A percentile compares a stretch with the other conserved stretches of the same genome.
These are phyloP conservation scores for Vultur gryphus DNA, from an alignment of 2,797 vertebrate species.

Conservation along the genomic window DNA sequence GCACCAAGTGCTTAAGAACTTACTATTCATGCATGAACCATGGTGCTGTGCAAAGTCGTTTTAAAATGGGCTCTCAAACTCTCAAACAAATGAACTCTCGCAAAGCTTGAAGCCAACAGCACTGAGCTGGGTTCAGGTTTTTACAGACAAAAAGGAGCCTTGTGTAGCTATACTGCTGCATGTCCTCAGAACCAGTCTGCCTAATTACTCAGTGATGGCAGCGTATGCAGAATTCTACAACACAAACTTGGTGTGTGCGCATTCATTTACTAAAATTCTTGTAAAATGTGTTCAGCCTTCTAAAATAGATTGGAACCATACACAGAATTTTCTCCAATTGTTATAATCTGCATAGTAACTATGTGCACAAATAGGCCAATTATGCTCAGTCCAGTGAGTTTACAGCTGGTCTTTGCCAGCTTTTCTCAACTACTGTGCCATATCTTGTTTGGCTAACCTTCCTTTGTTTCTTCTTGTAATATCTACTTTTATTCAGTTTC, in stretches of 20 bases:
- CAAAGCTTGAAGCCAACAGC: neutral
- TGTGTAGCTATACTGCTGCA: neutral
- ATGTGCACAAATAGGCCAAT: constrained; percentile 4
- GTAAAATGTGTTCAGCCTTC: neutral
- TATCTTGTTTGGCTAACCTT: neutral
- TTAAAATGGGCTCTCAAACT: neutral
- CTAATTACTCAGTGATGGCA: neutral
- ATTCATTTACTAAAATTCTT: neutral
- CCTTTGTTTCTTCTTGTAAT: neutral
- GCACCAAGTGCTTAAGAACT: neutral
- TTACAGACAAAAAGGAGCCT: neutral
- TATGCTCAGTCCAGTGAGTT: constrained; percentile 4
- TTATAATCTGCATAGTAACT: neutral
- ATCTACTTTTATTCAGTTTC: neutral
- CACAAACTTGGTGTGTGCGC: neutral
- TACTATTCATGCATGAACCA: neutral
- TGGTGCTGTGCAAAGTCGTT: neutral
- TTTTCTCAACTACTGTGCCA: neutral
- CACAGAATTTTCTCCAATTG: neutral
- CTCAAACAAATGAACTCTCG: neutral
- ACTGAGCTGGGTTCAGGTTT: neutral
- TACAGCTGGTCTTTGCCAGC: neutral
- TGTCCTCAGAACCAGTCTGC: neutral
- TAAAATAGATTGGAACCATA: neutral
- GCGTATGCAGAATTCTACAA: neutral